Base-by-base conservation (phyloP, 92 coral and sea anemone genomes). In the Epizoanthus ramosus region DNA sequence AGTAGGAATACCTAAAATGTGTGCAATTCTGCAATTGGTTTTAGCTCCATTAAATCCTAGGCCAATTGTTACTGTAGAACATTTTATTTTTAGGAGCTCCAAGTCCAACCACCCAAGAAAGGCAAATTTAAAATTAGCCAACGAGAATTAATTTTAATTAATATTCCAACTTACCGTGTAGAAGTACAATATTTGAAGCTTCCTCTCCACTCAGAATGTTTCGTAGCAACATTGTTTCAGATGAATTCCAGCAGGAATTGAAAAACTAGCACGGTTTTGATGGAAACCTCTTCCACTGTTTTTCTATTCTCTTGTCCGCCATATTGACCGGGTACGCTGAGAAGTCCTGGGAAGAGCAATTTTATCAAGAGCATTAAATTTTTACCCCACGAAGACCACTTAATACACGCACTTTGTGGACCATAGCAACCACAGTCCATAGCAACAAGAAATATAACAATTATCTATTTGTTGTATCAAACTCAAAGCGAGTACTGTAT, bases 181-280 rank as follows among this genome's bases (percentile, higher is more conserved):
- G 74, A 63, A 95, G 61, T 25, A 93, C 80, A 39, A 94, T 71
- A 53, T 85, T 85, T 35, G 96, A 91, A 9, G 88, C 59, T 86
- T 95, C 98, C 69, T 95, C 91, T 17, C 98, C 98, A 82, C 58
- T 73, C 8, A 93, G 58, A 67, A 95, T 45, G 60, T 92, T 90
- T 47, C 79, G 86, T 24, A 95, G 79, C 86, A 95, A 80, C 92
- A 87, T 91, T 84, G 74, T 81, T 60, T 65, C 58, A 31, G 53
- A 19, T 28, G 31, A 17, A 52, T 68, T 39, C 43, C 28, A 21
- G 16, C 35, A 57, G 50, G 16, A 53, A 3, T 5, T 56, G 77
- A 53, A 66, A 15, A 58, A 12, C 13, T 50, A 52, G 63, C 18
- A 31, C 3, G 53, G 15, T 25, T 0, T 9, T 57, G 15, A 15